These are phyloP conservation scores for Folsomia candida DNA, from an alignment of 2,888 invertebrate species.

Conservation along the genomic window DNA sequence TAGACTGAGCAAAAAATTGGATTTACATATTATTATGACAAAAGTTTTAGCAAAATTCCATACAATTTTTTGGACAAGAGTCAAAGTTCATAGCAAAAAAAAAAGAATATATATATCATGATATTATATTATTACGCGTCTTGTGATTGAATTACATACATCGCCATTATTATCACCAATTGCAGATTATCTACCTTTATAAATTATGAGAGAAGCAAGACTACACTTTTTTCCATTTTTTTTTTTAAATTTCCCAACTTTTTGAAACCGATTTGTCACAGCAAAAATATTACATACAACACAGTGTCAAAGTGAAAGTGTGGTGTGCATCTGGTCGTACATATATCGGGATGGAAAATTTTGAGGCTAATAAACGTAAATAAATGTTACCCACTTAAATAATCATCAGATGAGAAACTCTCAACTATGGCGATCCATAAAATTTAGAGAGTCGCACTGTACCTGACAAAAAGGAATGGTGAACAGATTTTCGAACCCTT, in stretches of 20 bases:
- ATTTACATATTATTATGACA: no score
- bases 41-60: no score
- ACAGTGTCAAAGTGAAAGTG: background rate
- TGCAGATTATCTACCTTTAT: background rate
- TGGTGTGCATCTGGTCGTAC: background rate
- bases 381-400: background rate
- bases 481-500: constrained; percentile 4
- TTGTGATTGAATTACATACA: background rate
- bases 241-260: no score
- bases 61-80: no score
- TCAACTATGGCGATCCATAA: constrained; percentile 26
- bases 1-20: constrained; percentile 5
- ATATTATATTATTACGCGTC: no score
- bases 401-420: background rate
- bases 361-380: background rate
- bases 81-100: no score
- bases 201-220: background rate
- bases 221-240: no score
- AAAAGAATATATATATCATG: no score
- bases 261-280: no score
- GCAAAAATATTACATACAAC: no score
- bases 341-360: background rate
- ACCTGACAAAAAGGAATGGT: constrained; percentile 14
- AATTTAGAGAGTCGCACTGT: constrained; percentile 17
- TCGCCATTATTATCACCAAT: background rate